phyloP scores from a whole-genome alignment of 2,113 vertebrate species.

The Aramus guarauna region DNA sequence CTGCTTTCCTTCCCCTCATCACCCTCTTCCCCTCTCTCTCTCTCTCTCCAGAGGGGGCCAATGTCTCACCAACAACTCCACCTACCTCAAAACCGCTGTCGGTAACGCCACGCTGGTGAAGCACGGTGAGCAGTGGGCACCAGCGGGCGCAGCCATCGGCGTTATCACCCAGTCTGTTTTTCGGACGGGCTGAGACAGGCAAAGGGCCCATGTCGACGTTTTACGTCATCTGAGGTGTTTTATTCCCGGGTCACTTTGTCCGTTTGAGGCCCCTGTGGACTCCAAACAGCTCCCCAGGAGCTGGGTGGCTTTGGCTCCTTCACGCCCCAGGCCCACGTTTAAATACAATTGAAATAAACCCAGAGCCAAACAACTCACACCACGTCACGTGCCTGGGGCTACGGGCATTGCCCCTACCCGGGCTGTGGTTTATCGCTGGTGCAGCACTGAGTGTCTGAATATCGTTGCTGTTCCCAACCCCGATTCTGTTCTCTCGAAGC shows the following conservation, averaged over 20 bases:
- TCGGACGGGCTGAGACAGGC: not conserved
- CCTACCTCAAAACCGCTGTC: accelerated
- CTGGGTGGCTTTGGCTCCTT: not conserved
- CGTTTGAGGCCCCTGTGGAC: not conserved
- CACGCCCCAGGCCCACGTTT: not conserved
- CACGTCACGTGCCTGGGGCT: not conserved
- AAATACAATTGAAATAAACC: not conserved
- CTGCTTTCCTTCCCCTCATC: not conserved
- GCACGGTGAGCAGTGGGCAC: not conserved
- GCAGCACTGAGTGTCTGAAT: not conserved
- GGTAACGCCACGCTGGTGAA: not conserved
- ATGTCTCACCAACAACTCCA: constrained; percentile 23
- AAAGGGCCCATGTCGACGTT: accelerated
- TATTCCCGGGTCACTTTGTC: not conserved
- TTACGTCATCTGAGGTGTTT: not conserved
- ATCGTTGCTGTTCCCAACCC: not conserved
- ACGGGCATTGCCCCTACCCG: accelerated
- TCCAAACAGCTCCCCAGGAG: not conserved
- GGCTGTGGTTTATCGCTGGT: not conserved
- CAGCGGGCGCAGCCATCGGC: accelerated
- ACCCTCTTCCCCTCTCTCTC: not conserved
- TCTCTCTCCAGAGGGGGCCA: not conserved
- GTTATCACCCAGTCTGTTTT: not conserved
- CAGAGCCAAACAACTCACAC: not conserved
- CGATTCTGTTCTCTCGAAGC: not conserved